phyloP scores from a whole-genome alignment of 2,888 invertebrate genomes.

The Polyommatus icarus region DNA sequence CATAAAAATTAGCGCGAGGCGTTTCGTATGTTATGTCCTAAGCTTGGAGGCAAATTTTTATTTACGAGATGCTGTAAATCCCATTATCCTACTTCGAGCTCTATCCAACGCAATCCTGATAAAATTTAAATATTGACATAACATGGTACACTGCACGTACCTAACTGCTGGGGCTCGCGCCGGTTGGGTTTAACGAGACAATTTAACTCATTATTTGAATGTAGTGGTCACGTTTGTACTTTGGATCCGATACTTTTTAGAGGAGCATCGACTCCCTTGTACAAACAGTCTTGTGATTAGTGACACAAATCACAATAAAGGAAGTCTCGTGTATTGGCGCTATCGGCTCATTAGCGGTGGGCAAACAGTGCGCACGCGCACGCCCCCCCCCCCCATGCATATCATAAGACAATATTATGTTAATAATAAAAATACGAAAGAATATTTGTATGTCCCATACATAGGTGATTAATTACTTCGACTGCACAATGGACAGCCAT shows the following conservation, averaged over 20 bases:
- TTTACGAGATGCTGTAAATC: neutral
- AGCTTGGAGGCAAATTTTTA: neutral
- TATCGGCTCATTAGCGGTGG: neutral
- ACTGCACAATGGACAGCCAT: no score
- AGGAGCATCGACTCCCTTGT: no score
- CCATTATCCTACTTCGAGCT: neutral
- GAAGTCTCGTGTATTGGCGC: neutral
- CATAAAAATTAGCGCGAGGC: neutral
- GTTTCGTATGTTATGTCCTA: neutral
- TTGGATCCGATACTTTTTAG: neutral
- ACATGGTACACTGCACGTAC: no score
- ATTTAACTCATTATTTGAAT: neutral
- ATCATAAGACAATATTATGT: no score
- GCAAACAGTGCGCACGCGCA: conserved; percentile 3
- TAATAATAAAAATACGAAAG: no score
- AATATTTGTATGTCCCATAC: no score
- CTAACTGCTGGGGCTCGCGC: neutral
- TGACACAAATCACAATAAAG: neutral
- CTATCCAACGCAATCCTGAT: no score
- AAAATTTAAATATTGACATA: no score
- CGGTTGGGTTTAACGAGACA: no score
- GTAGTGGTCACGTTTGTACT: neutral
- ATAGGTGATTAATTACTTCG: no score
- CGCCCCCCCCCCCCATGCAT: no score
- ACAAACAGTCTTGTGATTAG: neutral